Conservation (phyloP, 1,140 invertebrate genomes). For the Drosophila rufa region DNA sequence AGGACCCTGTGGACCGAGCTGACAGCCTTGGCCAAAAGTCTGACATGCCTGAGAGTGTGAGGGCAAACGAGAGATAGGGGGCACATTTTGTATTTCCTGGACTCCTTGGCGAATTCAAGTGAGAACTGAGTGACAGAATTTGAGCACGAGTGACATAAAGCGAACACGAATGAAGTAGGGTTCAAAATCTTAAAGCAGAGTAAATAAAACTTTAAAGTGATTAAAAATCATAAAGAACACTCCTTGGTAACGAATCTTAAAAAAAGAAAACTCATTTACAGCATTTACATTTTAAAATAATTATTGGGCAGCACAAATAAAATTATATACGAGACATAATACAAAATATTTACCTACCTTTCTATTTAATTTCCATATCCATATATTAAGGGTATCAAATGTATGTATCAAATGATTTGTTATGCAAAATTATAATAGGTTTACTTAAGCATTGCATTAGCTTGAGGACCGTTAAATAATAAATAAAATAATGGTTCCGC, state of each 20-base stretch:
- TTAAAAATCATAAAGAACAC: neutral
- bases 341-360: too few species aligned
- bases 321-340: too few species aligned
- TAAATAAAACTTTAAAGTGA: neutral
- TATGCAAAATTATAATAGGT: neutral
- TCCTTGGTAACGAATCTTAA: neutral
- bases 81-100: neutral
- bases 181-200: too few species aligned
- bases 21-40: slow-evolving; percentile 13
- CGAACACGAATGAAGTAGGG: neutral
- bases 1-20: slow-evolving; percentile 3
- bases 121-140: slow-evolving; percentile 1
- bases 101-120: slow-evolving; percentile 1
- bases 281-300: neutral
- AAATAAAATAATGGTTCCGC: neutral
- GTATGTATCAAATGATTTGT: too few species aligned
- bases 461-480: neutral
- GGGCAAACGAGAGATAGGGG: too few species aligned
- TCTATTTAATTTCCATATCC: too few species aligned
- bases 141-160: neutral
- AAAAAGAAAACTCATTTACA: neutral
- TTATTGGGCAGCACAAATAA: neutral
- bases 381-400: too few species aligned
- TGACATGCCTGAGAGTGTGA: neutral
- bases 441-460: neutral